These are phyloP conservation scores for Calycopis cecrops DNA, from an alignment of 1,140 invertebrate genomes.

Conservation along the genomic window DNA sequence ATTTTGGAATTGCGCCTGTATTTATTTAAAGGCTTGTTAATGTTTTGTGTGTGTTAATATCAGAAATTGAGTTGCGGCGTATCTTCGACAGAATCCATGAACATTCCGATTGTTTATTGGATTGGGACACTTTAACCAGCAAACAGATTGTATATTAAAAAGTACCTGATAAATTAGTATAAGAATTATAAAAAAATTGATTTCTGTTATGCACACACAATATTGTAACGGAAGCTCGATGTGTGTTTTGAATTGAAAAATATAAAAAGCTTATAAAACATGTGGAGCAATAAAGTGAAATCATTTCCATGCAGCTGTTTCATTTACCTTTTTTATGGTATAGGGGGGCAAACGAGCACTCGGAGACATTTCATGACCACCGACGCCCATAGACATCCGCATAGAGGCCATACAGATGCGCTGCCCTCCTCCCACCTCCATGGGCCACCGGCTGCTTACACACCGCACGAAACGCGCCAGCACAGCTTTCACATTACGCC, in stretches of 20 bases:
- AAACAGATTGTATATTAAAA: conserved; percentile 47
- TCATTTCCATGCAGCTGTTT: conserved; percentile 53
- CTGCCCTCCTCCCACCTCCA: too few species aligned
- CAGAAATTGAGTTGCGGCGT: conserved; percentile 40
- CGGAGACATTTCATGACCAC: too few species aligned
- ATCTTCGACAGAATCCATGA: conserved; percentile 32
- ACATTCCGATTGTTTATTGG: conserved; percentile 44
- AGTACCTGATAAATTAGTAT: conserved; percentile 63
- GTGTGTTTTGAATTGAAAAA: conserved; percentile 47
- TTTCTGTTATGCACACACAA: conserved; percentile 61
- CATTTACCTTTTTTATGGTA: too few species aligned
- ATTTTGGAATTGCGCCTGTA: neutral
- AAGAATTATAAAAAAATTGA: conserved; percentile 38
- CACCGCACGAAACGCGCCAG: too few species aligned
- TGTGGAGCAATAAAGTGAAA: conserved; percentile 66
- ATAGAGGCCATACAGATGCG: too few species aligned
- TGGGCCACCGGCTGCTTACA: too few species aligned
- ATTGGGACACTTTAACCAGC: conserved; percentile 30
- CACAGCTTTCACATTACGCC: too few species aligned
- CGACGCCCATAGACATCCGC: too few species aligned
- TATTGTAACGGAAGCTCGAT: conserved; percentile 46
- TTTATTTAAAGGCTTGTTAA: conserved; percentile 31
- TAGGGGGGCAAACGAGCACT: too few species aligned
- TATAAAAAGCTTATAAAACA: conserved; percentile 51
- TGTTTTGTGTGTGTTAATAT: conserved; percentile 61